phyloP scores from a whole-genome alignment of 2,797 vertebrate genomes.

The Sebastes diploproa region DNA sequence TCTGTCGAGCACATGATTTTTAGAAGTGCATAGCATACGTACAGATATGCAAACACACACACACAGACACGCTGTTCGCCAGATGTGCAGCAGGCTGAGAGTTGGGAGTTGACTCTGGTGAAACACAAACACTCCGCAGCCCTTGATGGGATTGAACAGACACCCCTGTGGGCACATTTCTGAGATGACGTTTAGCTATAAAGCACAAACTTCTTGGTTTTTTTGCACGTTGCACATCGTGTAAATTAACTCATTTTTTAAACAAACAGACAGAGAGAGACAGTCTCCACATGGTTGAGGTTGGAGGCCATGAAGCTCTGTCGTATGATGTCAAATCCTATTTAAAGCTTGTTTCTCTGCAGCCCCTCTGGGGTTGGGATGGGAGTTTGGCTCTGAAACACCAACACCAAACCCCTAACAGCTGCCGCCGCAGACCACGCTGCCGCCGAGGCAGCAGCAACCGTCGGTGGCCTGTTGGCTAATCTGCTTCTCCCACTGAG shows the following conservation, averaged over 20 bases:
- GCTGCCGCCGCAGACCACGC: conserved; percentile 31
- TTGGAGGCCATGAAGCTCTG: background rate
- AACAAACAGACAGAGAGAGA: too few relatives aligned
- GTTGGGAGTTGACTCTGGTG: conserved; percentile 15
- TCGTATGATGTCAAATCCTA: conserved; percentile 31
- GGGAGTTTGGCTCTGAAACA: conserved; percentile 27
- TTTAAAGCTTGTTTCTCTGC: conserved; percentile 25
- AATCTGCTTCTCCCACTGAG: conserved; percentile 27
- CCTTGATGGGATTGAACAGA: conserved; percentile 11
- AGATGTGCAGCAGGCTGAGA: background rate
- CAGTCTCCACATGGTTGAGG: background rate
- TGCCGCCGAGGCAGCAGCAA: conserved; percentile 17
- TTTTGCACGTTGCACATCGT: background rate
- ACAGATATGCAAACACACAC: background rate
- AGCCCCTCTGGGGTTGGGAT: conserved; percentile 26
- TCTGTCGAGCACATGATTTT: background rate
- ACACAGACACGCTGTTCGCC: background rate
- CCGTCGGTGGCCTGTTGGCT: conserved; percentile 29
- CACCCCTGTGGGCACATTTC: background rate
- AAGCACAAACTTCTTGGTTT: background rate
- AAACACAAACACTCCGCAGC: background rate
- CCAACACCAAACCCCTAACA: conserved; percentile 43
- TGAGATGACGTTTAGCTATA: background rate
- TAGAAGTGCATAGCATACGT: background rate
- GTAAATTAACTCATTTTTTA: background rate